Conservation (phyloP, 2,797 vertebrate species). For the Enteromius viviparus region DNA sequence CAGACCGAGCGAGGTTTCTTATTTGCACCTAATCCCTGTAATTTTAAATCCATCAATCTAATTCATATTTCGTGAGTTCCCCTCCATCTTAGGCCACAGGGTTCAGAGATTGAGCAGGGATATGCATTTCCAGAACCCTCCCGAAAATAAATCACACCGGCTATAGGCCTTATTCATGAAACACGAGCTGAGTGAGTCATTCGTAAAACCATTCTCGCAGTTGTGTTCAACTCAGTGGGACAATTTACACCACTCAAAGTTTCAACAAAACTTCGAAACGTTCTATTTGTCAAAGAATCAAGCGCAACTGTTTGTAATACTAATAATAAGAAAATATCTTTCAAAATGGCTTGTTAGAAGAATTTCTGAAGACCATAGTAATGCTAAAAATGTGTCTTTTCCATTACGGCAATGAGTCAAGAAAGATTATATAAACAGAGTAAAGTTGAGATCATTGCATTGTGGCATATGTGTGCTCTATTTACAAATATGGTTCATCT, state of each 20-base stretch:
- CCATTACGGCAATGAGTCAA: background rate
- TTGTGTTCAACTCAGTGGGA: background rate
- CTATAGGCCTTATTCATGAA: constrained; percentile 33
- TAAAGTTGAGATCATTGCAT: background rate
- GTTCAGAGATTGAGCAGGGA: constrained; percentile 47
- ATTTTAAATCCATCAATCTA: constrained; percentile 56
- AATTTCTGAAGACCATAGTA: background rate
- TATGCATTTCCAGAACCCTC: constrained; percentile 41
- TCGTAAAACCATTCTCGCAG: background rate
- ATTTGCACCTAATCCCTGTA: constrained; percentile 68
- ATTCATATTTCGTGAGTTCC: constrained; percentile 55
- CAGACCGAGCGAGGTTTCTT: constrained; percentile 56
- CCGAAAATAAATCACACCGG: constrained; percentile 60
- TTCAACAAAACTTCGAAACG: background rate
- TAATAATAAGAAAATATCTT: background rate
- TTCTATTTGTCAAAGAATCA: background rate
- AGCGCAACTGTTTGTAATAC: background rate
- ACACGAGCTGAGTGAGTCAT: background rate
- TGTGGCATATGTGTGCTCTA: background rate
- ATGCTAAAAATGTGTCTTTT: background rate
- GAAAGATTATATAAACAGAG: background rate
- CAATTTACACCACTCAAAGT: background rate
- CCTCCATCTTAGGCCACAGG: constrained; percentile 41
- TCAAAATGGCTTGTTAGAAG: background rate
- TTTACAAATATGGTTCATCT: background rate